phyloP scores from a whole-genome alignment of 30 jellyfish, hydroid and myxozoan species.

The Hydra vulgaris region DNA sequence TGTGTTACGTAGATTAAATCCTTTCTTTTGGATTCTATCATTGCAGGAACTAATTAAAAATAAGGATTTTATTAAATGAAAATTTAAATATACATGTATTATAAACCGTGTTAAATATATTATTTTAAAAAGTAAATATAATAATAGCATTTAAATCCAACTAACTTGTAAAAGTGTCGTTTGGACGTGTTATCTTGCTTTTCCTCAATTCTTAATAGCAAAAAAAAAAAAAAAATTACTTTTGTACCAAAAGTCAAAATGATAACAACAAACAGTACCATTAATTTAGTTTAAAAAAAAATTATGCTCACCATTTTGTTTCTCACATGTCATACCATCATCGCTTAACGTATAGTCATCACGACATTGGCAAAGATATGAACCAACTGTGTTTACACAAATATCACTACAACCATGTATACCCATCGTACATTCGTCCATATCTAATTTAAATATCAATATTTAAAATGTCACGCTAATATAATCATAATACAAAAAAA shows the following conservation, averaged over 20 bases:
- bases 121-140: too few relatives aligned
- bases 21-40: conserved; percentile 27
- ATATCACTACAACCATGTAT: conserved; percentile 79
- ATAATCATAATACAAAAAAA: too few relatives aligned
- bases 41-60: conserved; percentile 66
- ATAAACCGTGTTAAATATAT: too few relatives aligned
- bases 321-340: conserved; percentile 84
- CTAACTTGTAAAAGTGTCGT: neutral
- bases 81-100: too few relatives aligned
- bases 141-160: too few relatives aligned
- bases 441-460: conserved; percentile 20
- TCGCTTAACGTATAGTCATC: conserved; percentile 49
- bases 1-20: conserved; percentile 48
- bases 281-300: neutral
- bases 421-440: conserved; percentile 85
- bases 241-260: neutral
- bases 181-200: neutral
- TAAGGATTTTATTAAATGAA: too few relatives aligned
- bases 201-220: neutral
- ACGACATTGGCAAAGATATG: conserved; percentile 69
- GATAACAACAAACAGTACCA: too few relatives aligned
- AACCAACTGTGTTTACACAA: conserved; percentile 75
- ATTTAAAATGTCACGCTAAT: neutral
- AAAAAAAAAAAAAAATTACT: neutral
- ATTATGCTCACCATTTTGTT: neutral